Percentiles rank a stretch among this genome's conserved stretches.
Evolutionary conservation across 1,140 invertebrate species (phyloP).

Genomic region (Vanessa tameamea): DNA sequence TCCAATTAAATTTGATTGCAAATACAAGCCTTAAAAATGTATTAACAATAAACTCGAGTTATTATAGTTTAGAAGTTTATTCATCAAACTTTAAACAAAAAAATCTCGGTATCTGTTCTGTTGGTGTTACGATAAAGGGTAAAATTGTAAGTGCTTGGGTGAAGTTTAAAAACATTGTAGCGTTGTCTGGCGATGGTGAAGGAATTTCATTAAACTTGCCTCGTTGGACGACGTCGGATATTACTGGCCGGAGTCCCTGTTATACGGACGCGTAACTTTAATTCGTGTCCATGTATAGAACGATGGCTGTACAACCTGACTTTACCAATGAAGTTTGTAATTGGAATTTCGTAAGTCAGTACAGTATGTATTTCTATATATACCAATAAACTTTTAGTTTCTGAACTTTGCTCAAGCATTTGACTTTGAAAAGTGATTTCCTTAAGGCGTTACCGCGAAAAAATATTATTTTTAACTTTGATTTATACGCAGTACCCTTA

Average conservation of each 20-base stretch:
- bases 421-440: too few relatives aligned
- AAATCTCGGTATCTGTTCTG: slow-evolving; percentile 1
- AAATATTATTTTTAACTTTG: too few relatives aligned
- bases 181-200: slow-evolving; percentile 23
- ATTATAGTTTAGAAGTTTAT: slow-evolving; percentile 7
- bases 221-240: slow-evolving; percentile 18
- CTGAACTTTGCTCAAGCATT: too few relatives aligned
- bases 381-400: too few relatives aligned
- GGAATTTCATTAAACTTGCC: slow-evolving; percentile 36
- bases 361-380: too few relatives aligned
- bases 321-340: too few relatives aligned
- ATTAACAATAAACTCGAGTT: too few relatives aligned
- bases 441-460: too few relatives aligned
- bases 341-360: too few relatives aligned
- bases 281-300: neutral
- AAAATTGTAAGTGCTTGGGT: slow-evolving; percentile 23
- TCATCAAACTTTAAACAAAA: slow-evolving; percentile 11
- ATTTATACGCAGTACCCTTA: too few relatives aligned
- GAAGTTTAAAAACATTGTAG: slow-evolving; percentile 33
- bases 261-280: slow-evolving; percentile 13
- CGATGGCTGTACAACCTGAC: neutral
- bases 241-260: neutral
- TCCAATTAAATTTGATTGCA: too few relatives aligned
- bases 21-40: too few relatives aligned
- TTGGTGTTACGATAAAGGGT: slow-evolving; percentile 14